Evolutionary conservation across 1,140 invertebrate genomes (phyloP).

Genomic region (Diorhabda elongata): DNA sequence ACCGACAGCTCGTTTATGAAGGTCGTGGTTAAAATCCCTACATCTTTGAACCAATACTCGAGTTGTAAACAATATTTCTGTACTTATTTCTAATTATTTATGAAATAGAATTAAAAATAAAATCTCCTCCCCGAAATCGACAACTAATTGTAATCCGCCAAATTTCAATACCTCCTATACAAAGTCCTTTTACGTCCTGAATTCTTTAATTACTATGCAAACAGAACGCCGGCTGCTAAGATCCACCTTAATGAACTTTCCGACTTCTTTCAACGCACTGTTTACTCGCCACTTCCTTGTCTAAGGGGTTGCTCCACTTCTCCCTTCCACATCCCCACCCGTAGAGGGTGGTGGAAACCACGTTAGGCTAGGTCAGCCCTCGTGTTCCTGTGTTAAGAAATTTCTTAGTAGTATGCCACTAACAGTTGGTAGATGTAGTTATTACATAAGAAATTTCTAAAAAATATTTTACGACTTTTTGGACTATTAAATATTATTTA

Average conservation of each 20-base stretch:
- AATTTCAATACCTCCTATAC: slow-evolving; percentile 1
- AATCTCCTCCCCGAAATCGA: neutral
- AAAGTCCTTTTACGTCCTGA: neutral
- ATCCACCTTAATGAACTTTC: slow-evolving; percentile 17
- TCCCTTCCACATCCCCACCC: slow-evolving; percentile 31
- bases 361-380: slow-evolving; percentile 42
- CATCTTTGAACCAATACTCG: too few species aligned
- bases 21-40: too few species aligned
- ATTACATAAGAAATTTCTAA: slow-evolving; percentile 9
- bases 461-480: slow-evolving; percentile 10
- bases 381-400: slow-evolving; percentile 33
- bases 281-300: slow-evolving; percentile 18
- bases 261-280: neutral
- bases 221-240: slow-evolving; percentile 9
- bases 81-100: too few species aligned
- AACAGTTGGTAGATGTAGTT: slow-evolving; percentile 27
- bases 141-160: neutral
- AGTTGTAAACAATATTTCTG: too few species aligned
- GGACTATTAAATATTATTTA: slow-evolving; percentile 3
- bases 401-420: slow-evolving; percentile 36
- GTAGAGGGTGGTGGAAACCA: slow-evolving; percentile 29
- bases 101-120: neutral
- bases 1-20: too few species aligned
- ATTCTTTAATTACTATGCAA: slow-evolving; percentile 15
- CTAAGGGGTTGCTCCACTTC: slow-evolving; percentile 38